Evolutionary conservation across 2,888 invertebrate species (phyloP).

Genomic region (Cylloceria caligata): DNA sequence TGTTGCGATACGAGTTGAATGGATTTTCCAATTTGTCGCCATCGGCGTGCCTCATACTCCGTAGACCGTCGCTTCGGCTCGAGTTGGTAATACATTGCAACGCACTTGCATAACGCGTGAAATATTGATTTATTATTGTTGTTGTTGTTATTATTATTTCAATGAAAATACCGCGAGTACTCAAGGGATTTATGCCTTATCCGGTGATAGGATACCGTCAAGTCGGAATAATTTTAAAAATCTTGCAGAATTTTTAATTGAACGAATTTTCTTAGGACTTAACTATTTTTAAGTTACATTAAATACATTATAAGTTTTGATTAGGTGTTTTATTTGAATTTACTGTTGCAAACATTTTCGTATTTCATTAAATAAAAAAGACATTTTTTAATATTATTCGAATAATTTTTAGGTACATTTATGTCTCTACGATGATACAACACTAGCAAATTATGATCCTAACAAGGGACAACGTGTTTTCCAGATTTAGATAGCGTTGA

Average conservation of each 20-base stretch:
- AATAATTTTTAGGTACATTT: too few species aligned
- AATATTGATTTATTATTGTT: background rate
- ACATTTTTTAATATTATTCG: too few species aligned
- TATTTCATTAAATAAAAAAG: too few species aligned
- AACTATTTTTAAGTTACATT: too few species aligned
- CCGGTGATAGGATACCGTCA: background rate
- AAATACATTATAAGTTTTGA: background rate
- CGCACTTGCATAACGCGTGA: background rate
- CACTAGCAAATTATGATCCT: too few species aligned
- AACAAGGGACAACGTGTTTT: too few species aligned
- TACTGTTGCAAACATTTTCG: too few species aligned
- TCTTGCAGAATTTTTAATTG: background rate
- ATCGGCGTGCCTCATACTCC: constrained; percentile 37
- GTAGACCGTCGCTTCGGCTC: background rate
- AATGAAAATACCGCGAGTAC: background rate
- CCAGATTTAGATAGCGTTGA: too few species aligned
- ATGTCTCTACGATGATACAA: too few species aligned
- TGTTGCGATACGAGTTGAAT: constrained; percentile 51
- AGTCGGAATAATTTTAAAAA: background rate
- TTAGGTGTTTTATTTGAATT: background rate
- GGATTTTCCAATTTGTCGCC: constrained; percentile 64
- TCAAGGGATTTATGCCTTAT: background rate
- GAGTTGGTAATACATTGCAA: constrained; percentile 7
- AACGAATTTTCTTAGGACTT: too few species aligned
- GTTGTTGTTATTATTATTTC: too few species aligned